Evolutionary conservation across 2,113 vertebrate genomes (phyloP).

Genomic region (Galbula dea): DNA sequence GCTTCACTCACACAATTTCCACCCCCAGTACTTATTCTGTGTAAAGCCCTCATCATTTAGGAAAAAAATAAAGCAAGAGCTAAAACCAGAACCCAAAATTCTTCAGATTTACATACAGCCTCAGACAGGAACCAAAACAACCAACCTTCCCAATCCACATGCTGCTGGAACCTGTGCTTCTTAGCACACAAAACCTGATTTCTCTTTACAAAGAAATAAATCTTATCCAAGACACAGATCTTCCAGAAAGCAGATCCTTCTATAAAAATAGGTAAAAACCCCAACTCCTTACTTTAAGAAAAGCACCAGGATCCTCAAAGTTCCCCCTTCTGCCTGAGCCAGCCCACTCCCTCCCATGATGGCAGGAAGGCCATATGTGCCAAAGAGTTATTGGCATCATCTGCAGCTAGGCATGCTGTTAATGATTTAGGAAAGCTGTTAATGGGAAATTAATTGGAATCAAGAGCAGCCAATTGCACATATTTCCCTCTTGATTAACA

Average conservation of each 20-base stretch:
- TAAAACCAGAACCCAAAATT: background rate
- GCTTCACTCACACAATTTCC: background rate
- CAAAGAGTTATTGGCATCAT: conserved; percentile 12
- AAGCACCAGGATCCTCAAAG: background rate
- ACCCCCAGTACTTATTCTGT: background rate
- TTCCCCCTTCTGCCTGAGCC: background rate
- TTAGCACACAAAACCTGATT: background rate
- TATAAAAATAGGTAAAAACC: background rate
- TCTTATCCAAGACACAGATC: background rate
- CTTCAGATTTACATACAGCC: background rate
- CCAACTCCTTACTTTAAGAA: background rate
- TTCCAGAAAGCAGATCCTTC: background rate
- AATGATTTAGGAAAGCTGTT: conserved; percentile 55
- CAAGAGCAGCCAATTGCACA: conserved; percentile 40
- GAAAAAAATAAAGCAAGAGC: background rate
- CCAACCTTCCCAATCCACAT: background rate
- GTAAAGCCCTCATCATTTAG: background rate
- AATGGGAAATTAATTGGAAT: conserved; percentile 57
- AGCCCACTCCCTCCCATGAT: background rate
- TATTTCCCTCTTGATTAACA: conserved; percentile 49
- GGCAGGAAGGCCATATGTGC: background rate
- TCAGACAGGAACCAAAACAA: background rate
- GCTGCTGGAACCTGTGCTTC: background rate
- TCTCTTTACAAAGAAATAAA: background rate
- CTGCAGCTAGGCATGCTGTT: conserved; percentile 6